These are phyloP conservation scores for Cyphomyrmex costatus DNA, from an alignment of 1,140 invertebrate species.

Conservation along the genomic window DNA sequence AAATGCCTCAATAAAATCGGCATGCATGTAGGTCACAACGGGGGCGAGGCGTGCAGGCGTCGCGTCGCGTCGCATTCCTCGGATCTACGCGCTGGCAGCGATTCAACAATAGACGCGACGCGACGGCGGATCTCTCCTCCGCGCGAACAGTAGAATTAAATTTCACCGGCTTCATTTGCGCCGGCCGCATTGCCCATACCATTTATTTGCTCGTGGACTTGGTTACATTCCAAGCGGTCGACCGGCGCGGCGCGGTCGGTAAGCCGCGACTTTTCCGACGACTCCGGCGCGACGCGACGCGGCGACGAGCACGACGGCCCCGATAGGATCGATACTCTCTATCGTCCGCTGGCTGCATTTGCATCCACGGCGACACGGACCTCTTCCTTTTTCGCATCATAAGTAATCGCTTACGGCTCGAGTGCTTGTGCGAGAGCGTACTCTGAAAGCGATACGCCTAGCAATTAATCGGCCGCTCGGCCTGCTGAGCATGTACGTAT, in stretches of 20 bases:
- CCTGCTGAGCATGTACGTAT: background rate
- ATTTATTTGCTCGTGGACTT: slow-evolving; percentile 72
- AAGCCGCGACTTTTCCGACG: slow-evolving; percentile 44
- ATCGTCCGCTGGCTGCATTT: slow-evolving; percentile 43
- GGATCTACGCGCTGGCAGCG: slow-evolving; percentile 73
- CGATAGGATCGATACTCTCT: slow-evolving; percentile 55
- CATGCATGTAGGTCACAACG: slow-evolving; percentile 76
- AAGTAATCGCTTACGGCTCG: slow-evolving; percentile 48
- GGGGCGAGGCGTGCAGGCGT: slow-evolving; percentile 20
- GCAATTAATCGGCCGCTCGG: slow-evolving; percentile 52
- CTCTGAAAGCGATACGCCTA: slow-evolving; percentile 41
- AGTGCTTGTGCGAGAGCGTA: slow-evolving; percentile 5
- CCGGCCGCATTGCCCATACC: slow-evolving; percentile 42
- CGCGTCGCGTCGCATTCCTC: slow-evolving; percentile 67
- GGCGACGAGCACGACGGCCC: background rate
- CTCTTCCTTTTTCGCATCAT: slow-evolving; percentile 56
- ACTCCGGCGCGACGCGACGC: slow-evolving; percentile 7
- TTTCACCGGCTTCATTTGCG: slow-evolving; percentile 74
- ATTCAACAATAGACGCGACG: slow-evolving; percentile 70
- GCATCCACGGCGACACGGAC: slow-evolving; percentile 36
- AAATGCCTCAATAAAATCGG: slow-evolving; percentile 74
- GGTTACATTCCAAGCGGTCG: slow-evolving; percentile 72
- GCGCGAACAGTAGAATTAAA: slow-evolving; percentile 68
- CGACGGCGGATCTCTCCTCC: background rate
- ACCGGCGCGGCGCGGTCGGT: slow-evolving; percentile 27